A percentile compares a stretch with the other conserved stretches of the same genome.
phyloP scores from a whole-genome alignment of 2,888 invertebrate genomes.

The Ametastegia equiseti region DNA sequence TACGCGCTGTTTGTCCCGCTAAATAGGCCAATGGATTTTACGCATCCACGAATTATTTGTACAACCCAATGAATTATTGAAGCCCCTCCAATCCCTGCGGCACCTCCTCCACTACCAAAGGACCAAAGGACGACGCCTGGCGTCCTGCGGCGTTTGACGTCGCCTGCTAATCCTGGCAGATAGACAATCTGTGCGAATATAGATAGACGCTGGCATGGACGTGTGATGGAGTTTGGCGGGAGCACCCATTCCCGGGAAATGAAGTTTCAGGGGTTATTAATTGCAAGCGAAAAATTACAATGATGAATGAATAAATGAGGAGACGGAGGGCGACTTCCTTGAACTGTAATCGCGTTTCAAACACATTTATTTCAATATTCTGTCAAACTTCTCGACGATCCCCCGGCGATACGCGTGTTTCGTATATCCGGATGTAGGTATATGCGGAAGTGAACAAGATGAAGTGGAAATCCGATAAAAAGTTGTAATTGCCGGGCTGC shows the following conservation, averaged over 20 bases:
- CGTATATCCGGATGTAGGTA: background rate
- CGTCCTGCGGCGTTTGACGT: constrained; percentile 17
- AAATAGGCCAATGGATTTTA: constrained; percentile 71
- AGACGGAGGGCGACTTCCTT: background rate
- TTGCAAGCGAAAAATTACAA: too few species aligned
- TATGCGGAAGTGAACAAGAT: constrained; percentile 43
- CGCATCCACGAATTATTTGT: constrained; percentile 74
- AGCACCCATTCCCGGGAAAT: background rate
- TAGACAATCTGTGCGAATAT: background rate
- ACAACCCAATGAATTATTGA: constrained; percentile 6
- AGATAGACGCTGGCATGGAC: background rate
- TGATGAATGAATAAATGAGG: background rate
- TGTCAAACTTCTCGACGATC: constrained; percentile 15
- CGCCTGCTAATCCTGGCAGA: background rate
- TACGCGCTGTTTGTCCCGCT: constrained; percentile 71
- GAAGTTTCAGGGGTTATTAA: too few species aligned
- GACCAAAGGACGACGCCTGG: background rate
- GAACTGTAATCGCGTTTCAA: constrained; percentile 68
- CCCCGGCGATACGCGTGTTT: too few species aligned
- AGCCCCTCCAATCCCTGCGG: background rate
- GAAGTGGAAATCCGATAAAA: constrained; percentile 75
- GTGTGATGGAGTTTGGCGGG: background rate
- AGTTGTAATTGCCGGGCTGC: constrained; percentile 68
- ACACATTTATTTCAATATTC: constrained; percentile 70
- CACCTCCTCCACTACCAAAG: background rate